Evolutionary conservation across 2,888 invertebrate genomes (phyloP).

Genomic region (Drosophila melanosoma): DNA sequence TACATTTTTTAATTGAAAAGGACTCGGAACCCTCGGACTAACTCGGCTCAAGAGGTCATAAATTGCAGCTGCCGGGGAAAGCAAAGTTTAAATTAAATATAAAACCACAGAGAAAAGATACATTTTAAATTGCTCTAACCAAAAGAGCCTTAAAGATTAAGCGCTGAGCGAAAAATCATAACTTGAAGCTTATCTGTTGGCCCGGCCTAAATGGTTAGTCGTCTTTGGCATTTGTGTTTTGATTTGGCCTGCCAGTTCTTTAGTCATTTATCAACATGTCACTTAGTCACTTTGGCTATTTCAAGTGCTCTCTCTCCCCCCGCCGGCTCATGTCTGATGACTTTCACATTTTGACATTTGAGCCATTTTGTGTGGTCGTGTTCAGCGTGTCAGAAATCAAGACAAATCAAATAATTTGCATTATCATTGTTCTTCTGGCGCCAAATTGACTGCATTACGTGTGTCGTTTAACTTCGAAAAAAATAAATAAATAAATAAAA

Average conservation of each 20-base stretch:
- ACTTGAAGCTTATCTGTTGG: conserved; percentile 14
- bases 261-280: conserved; percentile 70
- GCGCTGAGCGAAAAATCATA: conserved; percentile 36
- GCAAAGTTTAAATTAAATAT: conserved; percentile 49
- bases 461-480: conserved; percentile 26
- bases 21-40: conserved; percentile 1
- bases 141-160: conserved; percentile 10
- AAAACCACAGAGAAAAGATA: conserved; percentile 22
- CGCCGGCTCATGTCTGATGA: conserved; percentile 40
- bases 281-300: conserved; percentile 56
- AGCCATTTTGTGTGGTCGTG: conserved; percentile 28
- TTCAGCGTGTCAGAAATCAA: conserved; percentile 44
- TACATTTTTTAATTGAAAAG: conserved; percentile 57
- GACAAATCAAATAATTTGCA: conserved; percentile 56
- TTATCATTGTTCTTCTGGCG: conserved; percentile 37
- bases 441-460: conserved; percentile 44
- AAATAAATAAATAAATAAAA: too few relatives aligned
- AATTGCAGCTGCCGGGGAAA: conserved; percentile 61
- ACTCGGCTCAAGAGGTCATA: conserved; percentile 26
- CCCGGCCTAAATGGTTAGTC: conserved; percentile 30
- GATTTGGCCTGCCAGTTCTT: conserved; percentile 33
- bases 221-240: conserved; percentile 43
- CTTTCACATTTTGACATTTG: conserved; percentile 51
- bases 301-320: conserved; percentile 33
- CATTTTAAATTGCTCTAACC: conserved; percentile 30